phyloP scores from a whole-genome alignment of 2,888 invertebrate species.

The Drosophila meridionalis region DNA sequence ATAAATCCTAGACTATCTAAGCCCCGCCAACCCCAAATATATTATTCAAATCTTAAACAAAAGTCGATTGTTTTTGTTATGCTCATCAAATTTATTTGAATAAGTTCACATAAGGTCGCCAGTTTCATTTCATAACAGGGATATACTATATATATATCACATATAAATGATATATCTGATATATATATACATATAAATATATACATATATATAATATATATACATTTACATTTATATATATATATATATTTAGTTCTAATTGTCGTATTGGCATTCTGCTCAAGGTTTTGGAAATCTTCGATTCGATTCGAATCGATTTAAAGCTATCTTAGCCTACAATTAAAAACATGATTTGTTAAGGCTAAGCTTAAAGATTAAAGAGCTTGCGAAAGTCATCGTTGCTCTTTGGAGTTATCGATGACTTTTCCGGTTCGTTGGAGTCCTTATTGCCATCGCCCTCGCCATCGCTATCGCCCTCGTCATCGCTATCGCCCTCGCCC shows the following conservation, averaged over 20 bases:
- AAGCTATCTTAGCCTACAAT: constrained; percentile 19
- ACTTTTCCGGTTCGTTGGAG: neutral
- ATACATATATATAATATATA: neutral
- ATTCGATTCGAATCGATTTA: constrained; percentile 1
- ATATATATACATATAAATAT: neutral
- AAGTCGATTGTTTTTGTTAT: neutral
- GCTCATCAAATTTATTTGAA: constrained; percentile 31
- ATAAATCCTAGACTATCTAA: constrained; percentile 13
- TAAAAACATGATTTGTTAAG: constrained; percentile 6
- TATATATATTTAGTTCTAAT: constrained; percentile 13
- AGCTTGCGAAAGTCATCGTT: constrained; percentile 84
- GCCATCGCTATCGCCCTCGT: constrained; percentile 46
- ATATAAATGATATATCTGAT: neutral
- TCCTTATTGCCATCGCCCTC: neutral
- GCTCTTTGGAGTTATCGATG: constrained; percentile 58
- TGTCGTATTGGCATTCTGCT: neutral
- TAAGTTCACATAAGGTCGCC: constrained; percentile 38
- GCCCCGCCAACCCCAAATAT: neutral
- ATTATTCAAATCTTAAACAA: constrained; percentile 2
- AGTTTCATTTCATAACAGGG: constrained; percentile 13
- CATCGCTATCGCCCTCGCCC: constrained; percentile 45
- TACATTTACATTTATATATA: neutral
- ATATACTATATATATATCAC: constrained; percentile 6
- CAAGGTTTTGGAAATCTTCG: too few relatives aligned
- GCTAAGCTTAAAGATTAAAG: constrained; percentile 46